A percentile compares a stretch with the other conserved stretches of the same genome.
phyloP scores from a whole-genome alignment of 2,888 invertebrate genomes.

The Xanthostigma xanthostigma region DNA sequence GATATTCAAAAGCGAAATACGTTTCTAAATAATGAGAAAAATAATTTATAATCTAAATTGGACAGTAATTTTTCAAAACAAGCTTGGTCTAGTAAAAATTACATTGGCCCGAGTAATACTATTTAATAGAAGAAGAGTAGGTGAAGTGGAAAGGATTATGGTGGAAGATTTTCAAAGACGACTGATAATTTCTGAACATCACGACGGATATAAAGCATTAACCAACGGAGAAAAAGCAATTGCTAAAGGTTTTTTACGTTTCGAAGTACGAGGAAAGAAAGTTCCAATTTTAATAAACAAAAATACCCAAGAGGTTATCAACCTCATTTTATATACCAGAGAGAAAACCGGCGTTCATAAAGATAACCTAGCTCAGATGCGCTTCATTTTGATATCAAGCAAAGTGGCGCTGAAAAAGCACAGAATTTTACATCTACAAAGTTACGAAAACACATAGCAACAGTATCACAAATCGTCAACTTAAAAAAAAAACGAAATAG shows the following conservation, averaged over 20 bases:
- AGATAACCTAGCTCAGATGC: background rate
- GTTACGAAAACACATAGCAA: constrained; percentile 5
- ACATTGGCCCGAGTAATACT: background rate
- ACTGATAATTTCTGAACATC: too few relatives aligned
- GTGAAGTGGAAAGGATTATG: background rate
- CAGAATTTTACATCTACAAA: constrained; percentile 1
- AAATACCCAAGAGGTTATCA: constrained; percentile 5
- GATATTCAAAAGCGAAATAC: too few relatives aligned
- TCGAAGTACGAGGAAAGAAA: constrained; percentile 7
- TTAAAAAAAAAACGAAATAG: constrained; percentile 6
- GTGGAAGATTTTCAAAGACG: too few relatives aligned
- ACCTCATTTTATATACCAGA: background rate
- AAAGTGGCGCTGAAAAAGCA: background rate
- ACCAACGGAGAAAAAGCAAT: constrained; percentile 4
- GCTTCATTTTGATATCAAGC: background rate
- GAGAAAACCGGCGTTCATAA: background rate
- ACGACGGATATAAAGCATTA: constrained; percentile 1
- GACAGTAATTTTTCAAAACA: too few relatives aligned
- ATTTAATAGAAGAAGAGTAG: background rate
- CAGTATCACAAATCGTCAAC: constrained; percentile 4
- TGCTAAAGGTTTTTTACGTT: constrained; percentile 2
- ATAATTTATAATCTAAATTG: too few relatives aligned
- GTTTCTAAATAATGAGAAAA: too few relatives aligned
- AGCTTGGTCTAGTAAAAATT: background rate
- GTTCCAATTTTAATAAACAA: constrained; percentile 3